These are phyloP conservation scores for Megaptera novaeangliae DNA, from an alignment of 2,113 vertebrate genomes.

Conservation along the genomic window DNA sequence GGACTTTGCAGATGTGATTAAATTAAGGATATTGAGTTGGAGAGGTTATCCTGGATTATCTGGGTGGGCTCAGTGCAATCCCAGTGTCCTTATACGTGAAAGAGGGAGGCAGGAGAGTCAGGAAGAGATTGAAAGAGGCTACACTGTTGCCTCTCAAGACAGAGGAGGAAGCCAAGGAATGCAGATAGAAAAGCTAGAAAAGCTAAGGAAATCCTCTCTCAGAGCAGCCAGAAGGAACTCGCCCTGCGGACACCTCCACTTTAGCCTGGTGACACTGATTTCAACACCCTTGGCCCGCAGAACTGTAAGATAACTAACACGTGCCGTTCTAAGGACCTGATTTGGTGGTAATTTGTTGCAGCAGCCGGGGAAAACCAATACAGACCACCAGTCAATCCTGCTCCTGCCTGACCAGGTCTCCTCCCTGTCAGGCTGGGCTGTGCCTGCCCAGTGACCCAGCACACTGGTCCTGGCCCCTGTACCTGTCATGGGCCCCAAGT, in stretches of 20 bases:
- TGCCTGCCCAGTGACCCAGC: background rate
- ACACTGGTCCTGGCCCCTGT: background rate
- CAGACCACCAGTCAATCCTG: background rate
- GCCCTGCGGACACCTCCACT: no score
- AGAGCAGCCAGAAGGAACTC: background rate
- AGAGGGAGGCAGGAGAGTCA: background rate
- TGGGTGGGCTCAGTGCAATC: background rate
- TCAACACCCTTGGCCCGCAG: background rate
- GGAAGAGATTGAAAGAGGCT: background rate
- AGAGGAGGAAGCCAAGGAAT: background rate
- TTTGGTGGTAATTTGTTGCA: background rate
- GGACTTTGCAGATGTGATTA: background rate
- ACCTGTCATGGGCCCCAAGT: background rate
- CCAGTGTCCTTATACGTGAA: background rate
- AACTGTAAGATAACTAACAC: background rate
- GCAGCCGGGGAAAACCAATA: background rate
- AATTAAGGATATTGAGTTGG: background rate
- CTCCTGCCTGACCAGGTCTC: background rate
- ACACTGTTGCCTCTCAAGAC: background rate
- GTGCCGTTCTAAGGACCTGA: background rate
- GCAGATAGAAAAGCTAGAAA: background rate
- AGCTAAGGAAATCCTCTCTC: background rate
- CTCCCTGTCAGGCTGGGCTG: background rate
- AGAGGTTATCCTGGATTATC: background rate
- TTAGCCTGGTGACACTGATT: background rate